These are phyloP conservation scores for Hexactinellida sp. DNA, from an alignment of 37 sponge, comb jelly and placozoan genomes.

Conservation along the genomic window DNA sequence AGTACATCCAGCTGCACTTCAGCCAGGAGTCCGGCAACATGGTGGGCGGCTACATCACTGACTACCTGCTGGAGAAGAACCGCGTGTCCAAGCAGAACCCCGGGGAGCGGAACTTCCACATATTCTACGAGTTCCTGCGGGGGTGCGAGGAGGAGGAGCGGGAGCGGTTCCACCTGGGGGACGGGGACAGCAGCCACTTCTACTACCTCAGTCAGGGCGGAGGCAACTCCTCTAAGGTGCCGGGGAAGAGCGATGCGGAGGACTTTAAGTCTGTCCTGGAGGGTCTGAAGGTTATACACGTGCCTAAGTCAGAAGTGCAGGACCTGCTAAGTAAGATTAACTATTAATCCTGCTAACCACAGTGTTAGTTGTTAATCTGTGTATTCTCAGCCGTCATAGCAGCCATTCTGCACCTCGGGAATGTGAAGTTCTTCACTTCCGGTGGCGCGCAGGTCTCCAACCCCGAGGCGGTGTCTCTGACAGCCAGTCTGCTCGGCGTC, in stretches of 20 bases:
- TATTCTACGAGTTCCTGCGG: slow-evolving; percentile 68
- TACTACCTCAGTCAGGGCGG: background rate
- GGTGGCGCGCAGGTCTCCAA: slow-evolving; percentile 77
- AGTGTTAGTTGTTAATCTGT: background rate
- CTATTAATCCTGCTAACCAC: background rate
- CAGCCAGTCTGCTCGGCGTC: slow-evolving; percentile 49
- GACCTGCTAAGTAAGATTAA: background rate
- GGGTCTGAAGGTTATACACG: background rate
- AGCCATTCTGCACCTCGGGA: slow-evolving; percentile 74
- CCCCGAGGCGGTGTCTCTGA: slow-evolving; percentile 29
- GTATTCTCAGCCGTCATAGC: slow-evolving; percentile 42
- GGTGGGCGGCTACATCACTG: slow-evolving; percentile 70
- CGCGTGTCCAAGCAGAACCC: slow-evolving; percentile 66
- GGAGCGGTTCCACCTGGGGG: slow-evolving; percentile 5
- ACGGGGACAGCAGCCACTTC: background rate
- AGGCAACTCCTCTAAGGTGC: background rate
- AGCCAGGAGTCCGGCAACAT: slow-evolving; percentile 57
- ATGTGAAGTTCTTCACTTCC: slow-evolving; percentile 66
- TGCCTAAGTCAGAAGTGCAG: background rate
- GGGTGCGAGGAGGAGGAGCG: slow-evolving; percentile 41
- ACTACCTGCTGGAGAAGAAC: slow-evolving; percentile 47
- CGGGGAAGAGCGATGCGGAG: background rate
- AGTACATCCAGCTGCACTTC: slow-evolving; percentile 87
- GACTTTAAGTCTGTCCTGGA: background rate
- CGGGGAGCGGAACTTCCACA: slow-evolving; percentile 87